Percentiles rank a stretch among this genome's conserved stretches.
Conservation (phyloP, 2,797 vertebrate species). For the Fundulus diaphanus region DNA sequence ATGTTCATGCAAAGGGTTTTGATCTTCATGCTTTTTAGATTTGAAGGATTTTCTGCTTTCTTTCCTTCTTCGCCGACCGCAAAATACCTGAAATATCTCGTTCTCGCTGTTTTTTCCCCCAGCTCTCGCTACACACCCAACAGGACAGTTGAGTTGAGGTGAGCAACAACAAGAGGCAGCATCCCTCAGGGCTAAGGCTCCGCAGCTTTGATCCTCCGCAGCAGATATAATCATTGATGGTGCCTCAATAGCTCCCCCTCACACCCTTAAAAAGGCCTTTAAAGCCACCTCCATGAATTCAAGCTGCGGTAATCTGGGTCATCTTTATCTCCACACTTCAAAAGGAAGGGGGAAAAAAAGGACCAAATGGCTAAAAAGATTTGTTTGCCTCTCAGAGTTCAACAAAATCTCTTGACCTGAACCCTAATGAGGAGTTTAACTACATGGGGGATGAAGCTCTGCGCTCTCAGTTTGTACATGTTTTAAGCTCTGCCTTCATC, state of each 20-base stretch:
- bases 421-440: slow-evolving; percentile 65
- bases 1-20: too few relatives aligned
- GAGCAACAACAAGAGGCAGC: slow-evolving; percentile 49
- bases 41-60: background rate
- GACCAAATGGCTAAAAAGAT: slow-evolving; percentile 40
- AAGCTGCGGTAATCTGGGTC: slow-evolving; percentile 69
- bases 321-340: slow-evolving; percentile 75
- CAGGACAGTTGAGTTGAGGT: slow-evolving; percentile 56
- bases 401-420: slow-evolving; percentile 48
- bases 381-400: slow-evolving; percentile 54
- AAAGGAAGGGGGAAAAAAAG: slow-evolving; percentile 37
- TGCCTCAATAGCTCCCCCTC: slow-evolving; percentile 35
- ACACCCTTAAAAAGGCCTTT: slow-evolving; percentile 23
- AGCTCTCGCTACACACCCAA: slow-evolving; percentile 45
- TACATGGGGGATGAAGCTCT: slow-evolving; percentile 35
- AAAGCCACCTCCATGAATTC: slow-evolving; percentile 48
- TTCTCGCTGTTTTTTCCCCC: background rate
- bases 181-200: slow-evolving; percentile 65
- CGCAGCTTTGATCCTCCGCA: slow-evolving; percentile 78
- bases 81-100: slow-evolving; percentile 7
- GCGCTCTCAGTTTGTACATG: slow-evolving; percentile 68
- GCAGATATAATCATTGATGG: slow-evolving; percentile 77
- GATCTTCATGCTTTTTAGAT: too few relatives aligned
- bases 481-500: slow-evolving; percentile 30
- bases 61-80: slow-evolving; percentile 11